Base-by-base conservation (phyloP, 2,113 vertebrate species). In the Lasiurus borealis region DNA sequence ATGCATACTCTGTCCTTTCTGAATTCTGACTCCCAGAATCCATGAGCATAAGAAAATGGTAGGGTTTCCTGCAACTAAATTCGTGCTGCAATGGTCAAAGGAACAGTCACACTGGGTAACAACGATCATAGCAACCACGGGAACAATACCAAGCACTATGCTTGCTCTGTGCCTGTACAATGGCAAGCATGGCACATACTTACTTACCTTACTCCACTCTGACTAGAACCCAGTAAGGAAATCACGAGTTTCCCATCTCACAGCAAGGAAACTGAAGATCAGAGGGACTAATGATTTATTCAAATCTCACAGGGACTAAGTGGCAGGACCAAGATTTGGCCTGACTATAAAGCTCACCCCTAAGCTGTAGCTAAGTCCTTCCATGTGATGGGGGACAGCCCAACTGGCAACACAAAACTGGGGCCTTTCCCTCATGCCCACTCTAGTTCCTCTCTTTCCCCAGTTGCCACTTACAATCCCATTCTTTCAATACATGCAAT, bases 401-500 rank as follows among this genome's bases (percentile, higher is more conserved):
- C 31, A 2, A 40, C n/a, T 15, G 8, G 21, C 48, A 52, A 23
- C 23, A 8, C 14, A 64, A 9, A 81, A 25, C 31, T 64, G n/a
- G 68, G 23, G 12, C 54, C 44, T 93, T 59, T 75, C 57, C 36
- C 34, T 14, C 50, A 62, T 5, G 10, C 2, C 52, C 36, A 19
- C n/a, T 94, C 85, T 66, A 66, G 94, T 89, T 62, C 82, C 27
- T 96, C 91, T 96, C 68, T 95, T 82, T 86, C 88, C 8, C 23
- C 29, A 92, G 83, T 87, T 87, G 34, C 77, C 64, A 11, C 48
- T 52, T 95, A 78, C 82, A 52, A 36, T 31, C 68, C 48, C 62
- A 21, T 21, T 81, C 54, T 81, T 91, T 93, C 86, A 94, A 91
- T 90, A 96, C 88, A 14, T 48, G 59, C 93, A 97, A 97, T 95